Evolutionary conservation across 30 jellyfish, hydroid and myxozoan genomes (phyloP), one percentile per base, ranked within the genome.

Genomic region (Euphysa ruthae): DNA sequence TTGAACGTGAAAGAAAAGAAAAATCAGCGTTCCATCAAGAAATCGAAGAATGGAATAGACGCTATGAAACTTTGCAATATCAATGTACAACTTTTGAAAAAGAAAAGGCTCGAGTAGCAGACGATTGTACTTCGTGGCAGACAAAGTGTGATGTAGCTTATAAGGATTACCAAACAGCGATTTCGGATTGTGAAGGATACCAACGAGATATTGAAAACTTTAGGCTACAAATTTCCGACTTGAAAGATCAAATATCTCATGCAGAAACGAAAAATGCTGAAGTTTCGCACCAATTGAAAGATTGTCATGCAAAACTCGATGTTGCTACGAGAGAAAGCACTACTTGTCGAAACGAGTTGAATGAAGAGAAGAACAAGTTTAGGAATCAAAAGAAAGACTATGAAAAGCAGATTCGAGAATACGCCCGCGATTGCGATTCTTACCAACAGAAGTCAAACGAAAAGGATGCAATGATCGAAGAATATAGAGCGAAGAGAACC

Each of bases 391-490:
- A 87, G 63, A 66, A 80, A 35, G 97, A 87, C 24, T 79, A 77
- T 56, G 97, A 88, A 15, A 66, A 69, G 50, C 94, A 79, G 75
- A 70, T 87, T 6, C 78, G 90, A 28, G 97, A 87, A 8, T 94
- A 79, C 50, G 93, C 79, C 43, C 73, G 93, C 32, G 55, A 85
- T 19, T 79, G 83, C 43, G 94, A 87, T 56, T 70, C 72, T 32
- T 74, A 71, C 72, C 27, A 69, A 73, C 66, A 80, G 32, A 70
- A 79, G 8, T 25, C 85, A n/a, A 55, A 76, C 24, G 97, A 87
- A 18, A 80, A 74, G 54, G 97, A 87, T 23, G 43, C 79, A 54
- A 43, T 74, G 70, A 87, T 87, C 42, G 97, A 87, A 44, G 97
- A 87, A 44, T 49, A 79, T 70, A 65, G 72, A 32, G 64, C 93